A percentile compares a stretch with the other conserved stretches of the same genome.
phyloP scores from a whole-genome alignment of 2,888 invertebrate species.

The Phragmatobia fuliginosa region DNA sequence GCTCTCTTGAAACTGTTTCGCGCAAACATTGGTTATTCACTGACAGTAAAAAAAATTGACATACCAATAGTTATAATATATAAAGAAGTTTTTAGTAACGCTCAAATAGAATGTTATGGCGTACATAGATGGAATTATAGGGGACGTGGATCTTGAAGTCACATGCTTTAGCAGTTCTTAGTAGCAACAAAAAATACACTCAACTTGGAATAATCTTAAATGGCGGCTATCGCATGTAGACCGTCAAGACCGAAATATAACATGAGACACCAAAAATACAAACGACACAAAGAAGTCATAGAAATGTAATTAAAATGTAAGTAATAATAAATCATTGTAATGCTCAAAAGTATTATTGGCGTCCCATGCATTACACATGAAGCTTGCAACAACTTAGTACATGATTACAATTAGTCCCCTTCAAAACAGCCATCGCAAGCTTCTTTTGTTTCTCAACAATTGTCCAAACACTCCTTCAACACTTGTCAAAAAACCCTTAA shows the following conservation, averaged over 20 bases:
- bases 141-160: slow-evolving; percentile 52
- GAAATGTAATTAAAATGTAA: slow-evolving; percentile 15
- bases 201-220: slow-evolving; percentile 28
- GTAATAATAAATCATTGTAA: slow-evolving; percentile 24
- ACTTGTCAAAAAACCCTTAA: slow-evolving; percentile 59
- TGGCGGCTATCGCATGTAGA: slow-evolving; percentile 42
- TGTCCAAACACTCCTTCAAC: slow-evolving; percentile 40
- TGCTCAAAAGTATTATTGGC: slow-evolving; percentile 53
- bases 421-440: slow-evolving; percentile 58
- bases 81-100: slow-evolving; percentile 71
- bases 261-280: slow-evolving; percentile 51
- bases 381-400: slow-evolving; percentile 62
- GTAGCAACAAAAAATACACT: slow-evolving; percentile 28
- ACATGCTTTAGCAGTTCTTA: slow-evolving; percentile 40
- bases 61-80: slow-evolving; percentile 62
- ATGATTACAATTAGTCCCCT: slow-evolving; percentile 58
- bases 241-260: slow-evolving; percentile 24
- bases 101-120: slow-evolving; percentile 61
- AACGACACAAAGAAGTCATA: slow-evolving; percentile 32
- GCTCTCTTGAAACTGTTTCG: slow-evolving; percentile 66
- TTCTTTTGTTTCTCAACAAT: slow-evolving; percentile 58
- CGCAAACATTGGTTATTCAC: slow-evolving; percentile 56
- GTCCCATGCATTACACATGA: slow-evolving; percentile 38
- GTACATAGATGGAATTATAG: slow-evolving; percentile 59
- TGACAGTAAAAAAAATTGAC: slow-evolving; percentile 63